These are phyloP conservation scores for Formicarius rufipectus DNA, from an alignment of 2,113 vertebrate species.

Conservation along the genomic window DNA sequence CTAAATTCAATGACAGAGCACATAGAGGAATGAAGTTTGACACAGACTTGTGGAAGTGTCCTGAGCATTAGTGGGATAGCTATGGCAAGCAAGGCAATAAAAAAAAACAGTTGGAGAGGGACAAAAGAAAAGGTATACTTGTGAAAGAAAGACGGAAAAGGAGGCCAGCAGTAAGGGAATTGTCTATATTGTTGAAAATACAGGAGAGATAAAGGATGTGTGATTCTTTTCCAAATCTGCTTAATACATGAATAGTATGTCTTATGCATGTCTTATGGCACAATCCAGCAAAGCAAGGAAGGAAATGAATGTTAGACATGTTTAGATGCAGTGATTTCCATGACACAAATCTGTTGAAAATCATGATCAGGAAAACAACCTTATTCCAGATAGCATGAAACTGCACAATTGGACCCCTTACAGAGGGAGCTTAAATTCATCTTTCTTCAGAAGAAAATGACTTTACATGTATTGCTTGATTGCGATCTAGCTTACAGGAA, in stretches of 20 bases:
- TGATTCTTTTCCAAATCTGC: background rate
- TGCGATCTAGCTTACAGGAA: constrained; percentile 2
- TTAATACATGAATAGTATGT: background rate
- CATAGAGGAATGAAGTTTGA: background rate
- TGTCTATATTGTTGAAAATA: background rate
- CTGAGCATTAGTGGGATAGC: background rate
- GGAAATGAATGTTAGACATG: background rate
- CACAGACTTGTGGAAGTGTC: background rate
- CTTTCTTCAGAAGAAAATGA: background rate
- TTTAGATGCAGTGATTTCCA: background rate
- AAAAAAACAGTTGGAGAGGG: background rate
- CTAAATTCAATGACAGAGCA: background rate
- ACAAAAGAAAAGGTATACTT: background rate
- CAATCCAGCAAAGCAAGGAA: background rate
- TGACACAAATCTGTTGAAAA: background rate
- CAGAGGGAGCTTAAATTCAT: background rate
- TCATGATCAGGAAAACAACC: background rate
- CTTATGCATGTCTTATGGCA: background rate
- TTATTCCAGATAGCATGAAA: background rate
- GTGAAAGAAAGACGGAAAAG: background rate
- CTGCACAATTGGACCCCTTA: background rate
- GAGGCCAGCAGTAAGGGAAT: background rate
- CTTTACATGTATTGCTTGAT: background rate
- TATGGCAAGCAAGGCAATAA: background rate
- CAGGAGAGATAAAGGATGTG: background rate